Base-by-base conservation (phyloP, 2,113 vertebrate species). In the Emydocephalus ijimae region DNA sequence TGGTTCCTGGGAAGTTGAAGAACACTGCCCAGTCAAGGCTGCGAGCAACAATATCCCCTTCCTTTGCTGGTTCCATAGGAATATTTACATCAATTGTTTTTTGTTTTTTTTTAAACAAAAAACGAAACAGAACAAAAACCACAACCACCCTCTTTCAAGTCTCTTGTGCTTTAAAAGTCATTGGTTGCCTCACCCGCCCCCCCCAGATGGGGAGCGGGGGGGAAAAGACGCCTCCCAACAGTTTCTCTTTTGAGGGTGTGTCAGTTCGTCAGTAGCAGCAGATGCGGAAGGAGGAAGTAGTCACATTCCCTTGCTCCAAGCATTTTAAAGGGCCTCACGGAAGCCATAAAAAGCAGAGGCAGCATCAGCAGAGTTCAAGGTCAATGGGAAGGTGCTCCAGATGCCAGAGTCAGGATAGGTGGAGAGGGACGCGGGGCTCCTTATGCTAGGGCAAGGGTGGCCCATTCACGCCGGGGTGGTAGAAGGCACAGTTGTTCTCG, bases 401-500 rank as follows among this genome's bases (percentile, higher is more conserved):
- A 74, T n/a, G 74, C 95, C 94, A 93, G 56, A 89, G 91, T 93
- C 90, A 61, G 50, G 1, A 15, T 50, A 64, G 69, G 61, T 29
- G 1, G 1, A 89, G 48, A 56, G 90, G 92, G 23, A 87, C 34
- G 61, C 1, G 91, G 43, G 89, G 50, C 3, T 1, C 81, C 34
- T 43, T 89, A 39, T 85, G 90, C 94, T 98, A 98, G 91, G 98
- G 98, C 93, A 99, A 94, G 0, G 98, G 98, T 0, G 99, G 99
- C 81, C 99, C 99, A 0, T 99, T 99, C 6, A 99, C 98, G 0
- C 99, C 99, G 0, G 99, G 99, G 93, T 99, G 98, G 96, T 99
- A 99, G 96, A 99, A 99, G 90, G 98, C 99, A 97, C 99, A 99
- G 96, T 98, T 99, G 96, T 98, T 98, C 95, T 99, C 99, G 8